Base-by-base conservation (phyloP, 2,113 vertebrate genomes). In the Morphnarchus princeps region DNA sequence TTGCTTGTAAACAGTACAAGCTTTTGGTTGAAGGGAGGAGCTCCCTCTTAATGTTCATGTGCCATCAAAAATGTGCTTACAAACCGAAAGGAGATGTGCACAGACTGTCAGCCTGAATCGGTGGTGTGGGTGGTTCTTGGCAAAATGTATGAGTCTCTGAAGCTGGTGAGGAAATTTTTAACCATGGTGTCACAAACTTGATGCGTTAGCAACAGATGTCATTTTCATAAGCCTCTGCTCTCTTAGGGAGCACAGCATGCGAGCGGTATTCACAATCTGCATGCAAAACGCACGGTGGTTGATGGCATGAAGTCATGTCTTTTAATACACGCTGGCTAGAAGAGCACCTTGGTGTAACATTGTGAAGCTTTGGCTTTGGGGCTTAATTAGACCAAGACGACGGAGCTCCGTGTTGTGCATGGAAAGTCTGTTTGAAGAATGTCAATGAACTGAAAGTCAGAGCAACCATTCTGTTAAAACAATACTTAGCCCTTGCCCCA, bases 71-170 rank as follows among this genome's bases (percentile, higher is more conserved):
- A 87, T 59, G 61, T 61, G 95, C 96, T 93, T 95, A 87, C 92
- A 92, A 88, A 92, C 69, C 1, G 0, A 87, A 90, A 72, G 87
- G 83, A 81, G 84, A 84, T 87, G 83, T 58, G 92, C 94, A 45
- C 71, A 92, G 95, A 38, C 93, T 90, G 88, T 92, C 81, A 91
- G 87, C 87, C 89, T 85, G 87, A 61, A 87, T 79, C 0, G 13
- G 80, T 82, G 87, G 57, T 95, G 96, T 97, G 88, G 96, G 97
- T 97, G 95, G 95, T 97, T 97, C 95, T 96, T 97, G 94, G 95
- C 96, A 94, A 72, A 87, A 40, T 0, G 0, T 66, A 13, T 21
- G 52, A 83, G 69, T 91, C 91, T 72, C 82, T 82, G 87, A 91
- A 71, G 70, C 84, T 66, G 58, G 58, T 76, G 91, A 96, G 84